Conservation (phyloP, 2,113 vertebrate genomes). For the Aviceda subcristata region DNA sequence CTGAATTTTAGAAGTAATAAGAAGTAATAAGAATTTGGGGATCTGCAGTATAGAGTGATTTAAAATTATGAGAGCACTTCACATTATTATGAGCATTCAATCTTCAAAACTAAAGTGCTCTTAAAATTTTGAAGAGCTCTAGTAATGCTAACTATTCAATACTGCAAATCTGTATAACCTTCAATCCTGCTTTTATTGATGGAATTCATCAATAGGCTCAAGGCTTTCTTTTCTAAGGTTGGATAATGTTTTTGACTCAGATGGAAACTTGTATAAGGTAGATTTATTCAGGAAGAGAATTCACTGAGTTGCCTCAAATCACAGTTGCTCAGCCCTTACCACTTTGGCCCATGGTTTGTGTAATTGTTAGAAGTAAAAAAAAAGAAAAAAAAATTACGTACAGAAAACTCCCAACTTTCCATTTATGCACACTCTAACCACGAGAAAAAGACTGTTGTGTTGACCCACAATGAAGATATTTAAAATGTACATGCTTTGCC, state of each 20-base stretch:
- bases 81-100: neutral
- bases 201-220: neutral
- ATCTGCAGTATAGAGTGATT: neutral
- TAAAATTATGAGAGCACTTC: conserved; percentile 18
- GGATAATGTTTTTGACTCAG: neutral
- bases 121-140: conserved; percentile 8
- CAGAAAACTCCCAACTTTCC: neutral
- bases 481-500: neutral
- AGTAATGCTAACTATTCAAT: neutral
- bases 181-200: neutral
- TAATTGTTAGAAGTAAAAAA: neutral
- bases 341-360: neutral
- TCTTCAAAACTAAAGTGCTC: conserved; percentile 5
- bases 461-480: neutral
- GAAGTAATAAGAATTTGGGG: neutral
- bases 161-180: neutral
- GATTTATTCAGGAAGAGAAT: neutral
- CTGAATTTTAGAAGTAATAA: conserved; percentile 2
- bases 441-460: neutral
- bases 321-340: neutral
- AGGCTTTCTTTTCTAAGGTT: neutral
- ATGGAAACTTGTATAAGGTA: neutral
- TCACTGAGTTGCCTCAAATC: neutral
- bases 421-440: neutral
- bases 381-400: neutral